Evolutionary conservation across 2,888 invertebrate genomes (phyloP), one percentile per base, ranked within the genome.

Genomic region (Pyrgus malvae): DNA sequence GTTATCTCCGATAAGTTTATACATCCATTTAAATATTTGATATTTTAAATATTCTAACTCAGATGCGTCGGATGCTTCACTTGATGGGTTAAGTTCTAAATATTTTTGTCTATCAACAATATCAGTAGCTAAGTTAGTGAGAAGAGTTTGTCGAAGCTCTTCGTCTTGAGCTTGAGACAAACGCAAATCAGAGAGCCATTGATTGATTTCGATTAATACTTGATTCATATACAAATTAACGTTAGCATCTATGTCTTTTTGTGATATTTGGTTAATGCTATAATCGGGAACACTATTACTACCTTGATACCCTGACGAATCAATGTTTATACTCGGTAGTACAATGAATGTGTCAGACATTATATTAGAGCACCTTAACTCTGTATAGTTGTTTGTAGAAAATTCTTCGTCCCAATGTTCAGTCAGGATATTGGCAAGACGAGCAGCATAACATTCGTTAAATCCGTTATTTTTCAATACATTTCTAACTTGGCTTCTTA

Each of bases 21-120:
- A 76, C 1, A 82, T 68, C 79, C 80, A 83, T 74, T 84, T 86
- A 57, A 78, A 85, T 61, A 87, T 81, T 29, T 80, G 82, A 68
- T 78, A 85, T 54, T 78, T 83, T 11, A 87, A 68, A 65, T 78
- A 64, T 58, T 83, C 80, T 25, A 85, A 49, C 58, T 86, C 84
- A 25, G 75, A 72, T 56, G 61, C 58, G 0, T 74, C 67, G 9
- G 69, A 58, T 2, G 60, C 60, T 33, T 42, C 64, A 9, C 56
- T 60, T 0, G 59, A 54, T 11, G 70, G 68, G 56, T 79, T 79
- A 1, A 79, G 49, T 59, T 78, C 67, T 58, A 81, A 55, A 65
- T 83, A 86, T 59, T 76, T 82, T 7, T 71, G 66, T 57, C 86
- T 72, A 45, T 87, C 80, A 2, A 83, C 60, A 37, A 87, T 82